Evolutionary conservation across 1,140 invertebrate species (phyloP).

Genomic region (Phymastichus coffea): DNA sequence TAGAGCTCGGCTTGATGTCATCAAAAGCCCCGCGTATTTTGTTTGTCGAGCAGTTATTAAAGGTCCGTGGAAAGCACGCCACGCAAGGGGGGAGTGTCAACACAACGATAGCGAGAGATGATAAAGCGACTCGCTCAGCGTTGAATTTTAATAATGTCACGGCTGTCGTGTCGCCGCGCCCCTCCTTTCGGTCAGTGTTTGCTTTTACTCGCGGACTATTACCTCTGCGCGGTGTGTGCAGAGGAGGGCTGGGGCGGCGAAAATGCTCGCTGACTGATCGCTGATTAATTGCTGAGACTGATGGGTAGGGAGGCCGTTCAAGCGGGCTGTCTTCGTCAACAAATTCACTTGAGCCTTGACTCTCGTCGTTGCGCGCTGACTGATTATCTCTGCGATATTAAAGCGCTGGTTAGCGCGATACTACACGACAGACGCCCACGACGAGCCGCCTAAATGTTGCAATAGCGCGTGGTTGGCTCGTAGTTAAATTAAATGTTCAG

Average conservation of each 20-base stretch:
- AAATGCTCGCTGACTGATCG: constrained; percentile 15
- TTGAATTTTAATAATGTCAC: constrained; percentile 35
- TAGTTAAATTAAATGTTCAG: constrained; percentile 11
- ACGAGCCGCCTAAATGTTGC: too few relatives aligned
- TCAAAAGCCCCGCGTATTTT: not conserved
- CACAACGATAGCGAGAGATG: constrained; percentile 28
- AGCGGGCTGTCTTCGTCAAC: constrained; percentile 21
- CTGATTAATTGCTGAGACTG: constrained; percentile 16
- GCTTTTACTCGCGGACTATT: constrained; percentile 17
- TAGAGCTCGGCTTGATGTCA: constrained; percentile 2
- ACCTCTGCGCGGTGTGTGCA: not conserved
- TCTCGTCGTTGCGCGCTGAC: too few relatives aligned
- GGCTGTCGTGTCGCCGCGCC: constrained; percentile 31
- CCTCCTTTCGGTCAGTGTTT: constrained; percentile 31
- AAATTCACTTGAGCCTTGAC: too few relatives aligned
- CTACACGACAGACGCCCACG: too few relatives aligned
- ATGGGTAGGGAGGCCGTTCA: constrained; percentile 5
- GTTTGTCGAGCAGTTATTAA: constrained; percentile 29
- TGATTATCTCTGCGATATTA: too few relatives aligned
- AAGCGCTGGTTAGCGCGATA: too few relatives aligned
- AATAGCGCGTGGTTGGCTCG: too few relatives aligned
- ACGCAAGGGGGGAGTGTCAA: constrained; percentile 20
- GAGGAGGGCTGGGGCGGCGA: not conserved
- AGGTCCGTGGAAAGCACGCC: not conserved
- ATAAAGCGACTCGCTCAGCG: constrained; percentile 19